phyloP scores from a whole-genome alignment of 53 echinoderm and acorn worm genomes.

The Pentamera pediparva region DNA sequence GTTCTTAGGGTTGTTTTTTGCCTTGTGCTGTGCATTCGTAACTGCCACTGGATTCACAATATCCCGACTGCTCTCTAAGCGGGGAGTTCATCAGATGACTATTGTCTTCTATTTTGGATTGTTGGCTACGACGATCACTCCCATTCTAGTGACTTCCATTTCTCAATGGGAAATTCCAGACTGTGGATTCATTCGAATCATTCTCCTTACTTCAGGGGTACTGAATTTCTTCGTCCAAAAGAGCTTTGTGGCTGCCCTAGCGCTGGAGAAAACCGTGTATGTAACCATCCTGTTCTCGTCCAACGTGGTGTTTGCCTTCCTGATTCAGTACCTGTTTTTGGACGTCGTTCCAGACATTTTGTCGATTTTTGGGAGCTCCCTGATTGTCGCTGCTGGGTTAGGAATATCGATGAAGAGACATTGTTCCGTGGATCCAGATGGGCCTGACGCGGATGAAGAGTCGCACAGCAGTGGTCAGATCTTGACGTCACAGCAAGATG shows the following conservation, averaged over 20 bases:
- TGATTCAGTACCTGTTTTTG: not conserved
- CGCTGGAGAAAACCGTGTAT: constrained; percentile 8
- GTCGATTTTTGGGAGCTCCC: not conserved
- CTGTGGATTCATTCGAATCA: not conserved
- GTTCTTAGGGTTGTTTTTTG: not conserved
- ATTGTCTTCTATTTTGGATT: not conserved
- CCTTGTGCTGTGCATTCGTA: not conserved
- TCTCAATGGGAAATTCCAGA: not conserved
- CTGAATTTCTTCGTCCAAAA: not conserved
- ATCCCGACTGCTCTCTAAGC: not conserved
- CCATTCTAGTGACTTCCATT: too few relatives aligned
- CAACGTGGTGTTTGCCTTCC: not conserved
- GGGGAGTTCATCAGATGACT: not conserved
- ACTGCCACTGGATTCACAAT: constrained; percentile 1
- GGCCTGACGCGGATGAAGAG: too few relatives aligned
- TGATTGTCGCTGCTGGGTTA: not conserved
- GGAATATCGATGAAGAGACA: not conserved
- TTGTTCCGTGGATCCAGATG: too few relatives aligned
- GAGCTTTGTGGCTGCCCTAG: not conserved
- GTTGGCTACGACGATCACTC: not conserved
- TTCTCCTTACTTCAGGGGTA: not conserved
- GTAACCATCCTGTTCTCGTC: not conserved
- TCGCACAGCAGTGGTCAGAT: too few relatives aligned
- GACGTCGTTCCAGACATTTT: not conserved
- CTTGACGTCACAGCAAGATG: too few relatives aligned